phyloP scores from a whole-genome alignment of 2,797 vertebrate genomes.

The Benthosema pterotum region DNA sequence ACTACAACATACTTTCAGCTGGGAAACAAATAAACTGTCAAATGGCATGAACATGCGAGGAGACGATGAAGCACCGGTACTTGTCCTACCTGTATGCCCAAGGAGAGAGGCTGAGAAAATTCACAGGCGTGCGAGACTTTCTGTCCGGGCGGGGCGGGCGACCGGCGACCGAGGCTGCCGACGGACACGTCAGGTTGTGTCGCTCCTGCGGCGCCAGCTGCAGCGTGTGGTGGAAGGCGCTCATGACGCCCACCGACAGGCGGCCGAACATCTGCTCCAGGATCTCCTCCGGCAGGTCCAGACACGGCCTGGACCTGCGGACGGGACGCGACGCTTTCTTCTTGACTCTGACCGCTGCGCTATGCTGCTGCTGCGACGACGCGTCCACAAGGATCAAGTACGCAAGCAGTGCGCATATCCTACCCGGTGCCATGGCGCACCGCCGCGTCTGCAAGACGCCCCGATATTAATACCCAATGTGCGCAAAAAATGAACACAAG shows the following conservation, averaged over 20 bases:
- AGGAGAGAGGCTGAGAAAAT: slow-evolving; percentile 91
- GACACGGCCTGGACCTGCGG: slow-evolving; percentile 81
- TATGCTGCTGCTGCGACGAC: slow-evolving; percentile 7
- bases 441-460: too few species aligned
- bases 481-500: too few species aligned
- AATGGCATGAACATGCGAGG: too few species aligned
- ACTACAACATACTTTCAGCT: too few species aligned
- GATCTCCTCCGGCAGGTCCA: slow-evolving; percentile 90
- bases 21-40: too few species aligned
- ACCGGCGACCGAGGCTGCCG: slow-evolving; percentile 43
- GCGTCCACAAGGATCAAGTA: slow-evolving; percentile 53
- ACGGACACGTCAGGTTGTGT: slow-evolving; percentile 86
- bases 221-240: slow-evolving; percentile 93
- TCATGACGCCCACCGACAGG: slow-evolving; percentile 89
- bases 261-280: slow-evolving; percentile 94
- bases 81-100: slow-evolving; percentile 92
- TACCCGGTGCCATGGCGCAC: slow-evolving; percentile 24
- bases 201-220: slow-evolving; percentile 86
- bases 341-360: slow-evolving; percentile 64
- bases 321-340: slow-evolving; percentile 66
- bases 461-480: too few species aligned
- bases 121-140: slow-evolving; percentile 84
- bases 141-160: slow-evolving; percentile 62
- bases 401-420: slow-evolving; percentile 52
- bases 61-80: too few species aligned